phyloP scores from a whole-genome alignment of 1,140 invertebrate species.

The Nasonia giraulti region DNA sequence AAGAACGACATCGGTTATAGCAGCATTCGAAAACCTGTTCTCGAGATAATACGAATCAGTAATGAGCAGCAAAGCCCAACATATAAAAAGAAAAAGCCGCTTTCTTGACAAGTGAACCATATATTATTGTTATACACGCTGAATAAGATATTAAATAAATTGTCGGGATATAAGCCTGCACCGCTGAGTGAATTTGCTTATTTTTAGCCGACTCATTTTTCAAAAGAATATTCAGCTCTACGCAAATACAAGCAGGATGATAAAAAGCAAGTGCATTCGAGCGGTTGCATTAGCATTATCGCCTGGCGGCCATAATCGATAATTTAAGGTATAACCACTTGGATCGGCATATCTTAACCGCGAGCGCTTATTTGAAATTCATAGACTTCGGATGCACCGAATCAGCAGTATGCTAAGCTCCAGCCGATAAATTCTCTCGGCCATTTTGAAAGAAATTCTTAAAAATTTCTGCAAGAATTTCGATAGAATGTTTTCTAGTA shows the following conservation, averaged over 20 bases:
- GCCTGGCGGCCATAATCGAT: conserved; percentile 48
- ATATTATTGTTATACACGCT: conserved; percentile 23
- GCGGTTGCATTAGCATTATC: conserved; percentile 54
- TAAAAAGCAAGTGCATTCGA: conserved; percentile 30
- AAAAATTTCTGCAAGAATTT: too few relatives aligned
- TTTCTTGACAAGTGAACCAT: neutral
- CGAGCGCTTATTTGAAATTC: conserved; percentile 42
- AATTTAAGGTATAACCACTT: conserved; percentile 43
- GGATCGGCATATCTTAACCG: conserved; percentile 30
- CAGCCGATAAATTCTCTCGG: neutral
- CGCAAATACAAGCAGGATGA: conserved; percentile 9
- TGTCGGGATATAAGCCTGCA: neutral
- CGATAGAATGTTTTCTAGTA: neutral
- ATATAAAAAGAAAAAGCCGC: conserved; percentile 20
- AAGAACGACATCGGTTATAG: conserved; percentile 26
- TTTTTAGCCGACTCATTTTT: neutral
- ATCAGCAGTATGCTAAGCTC: neutral
- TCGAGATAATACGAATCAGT: neutral
- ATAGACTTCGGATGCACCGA: conserved; percentile 29
- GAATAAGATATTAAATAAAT: conserved; percentile 15
- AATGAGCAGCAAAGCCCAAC: neutral
- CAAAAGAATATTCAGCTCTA: neutral
- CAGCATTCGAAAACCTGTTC: conserved; percentile 19
- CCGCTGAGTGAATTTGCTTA: conserved; percentile 20
- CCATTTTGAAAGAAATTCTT: neutral